Base-by-base conservation (phyloP, 2,113 vertebrate species). In the Gavialis gangeticus region DNA sequence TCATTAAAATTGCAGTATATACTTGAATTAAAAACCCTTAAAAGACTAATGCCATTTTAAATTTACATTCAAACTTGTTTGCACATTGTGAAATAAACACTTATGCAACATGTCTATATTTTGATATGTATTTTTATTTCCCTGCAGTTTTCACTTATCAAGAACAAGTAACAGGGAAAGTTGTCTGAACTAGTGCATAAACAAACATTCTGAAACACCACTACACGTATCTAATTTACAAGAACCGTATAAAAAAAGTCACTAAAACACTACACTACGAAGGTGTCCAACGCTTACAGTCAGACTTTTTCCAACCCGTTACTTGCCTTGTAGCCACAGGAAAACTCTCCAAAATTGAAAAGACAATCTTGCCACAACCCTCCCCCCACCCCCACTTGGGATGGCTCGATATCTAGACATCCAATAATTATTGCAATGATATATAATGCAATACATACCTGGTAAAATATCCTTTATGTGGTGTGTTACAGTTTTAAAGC, bases 141-240 rank as follows among this genome's bases (percentile, higher is more conserved):
- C 98, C 98, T 98, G 98, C 98, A 98, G 98, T 98, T 98, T 98
- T 98, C 98, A 98, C 98, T 98, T 98, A 98, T 98, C 98, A 99
- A 99, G 98, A 98, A 98, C 98, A 99, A 98, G 98, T 98, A 98
- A 99, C 98, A 99, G 98, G 98, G 98, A 98, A 98, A 98, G 98
- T 98, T 98, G 98, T 99, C 98, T 98, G 98, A 98, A 98, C 98
- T 98, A 98, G 98, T 98, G 98, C 98, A 98, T 98, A 98, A 98
- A 98, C 98, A 98, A 98, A 98, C 98, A 98, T 98, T 98, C 97
- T 96, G 98, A 98, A 98, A 98, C 98, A 98, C 98, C 98, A 98
- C 98, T 98, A 98, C 98, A 98, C 98, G 89, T 98, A 98, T 98
- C 98, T 98, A 98, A 98, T 98, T 96, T 98, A 98, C 98, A 98